Evolutionary conservation across 2,797 vertebrate species (phyloP).

Genomic region (Thalassophryne amazonica): DNA sequence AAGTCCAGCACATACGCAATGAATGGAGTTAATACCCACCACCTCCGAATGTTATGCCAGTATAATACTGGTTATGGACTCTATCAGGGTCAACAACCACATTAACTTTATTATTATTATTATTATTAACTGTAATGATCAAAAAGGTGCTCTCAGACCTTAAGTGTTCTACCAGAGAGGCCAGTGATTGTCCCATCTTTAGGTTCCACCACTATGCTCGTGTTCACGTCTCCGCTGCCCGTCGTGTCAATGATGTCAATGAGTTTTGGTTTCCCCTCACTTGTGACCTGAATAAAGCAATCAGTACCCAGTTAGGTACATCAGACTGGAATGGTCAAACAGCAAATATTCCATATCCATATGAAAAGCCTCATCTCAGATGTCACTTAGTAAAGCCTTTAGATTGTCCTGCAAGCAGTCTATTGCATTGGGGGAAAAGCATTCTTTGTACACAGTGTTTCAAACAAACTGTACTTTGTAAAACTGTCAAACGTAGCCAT

Average conservation of each 20-base stretch:
- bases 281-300: conserved; percentile 81
- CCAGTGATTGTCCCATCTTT: conserved; percentile 88
- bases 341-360: too few species aligned
- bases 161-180: conserved; percentile 89
- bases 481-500: too few species aligned
- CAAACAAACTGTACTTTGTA: too few species aligned
- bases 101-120: neutral
- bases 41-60: neutral
- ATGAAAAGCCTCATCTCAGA: too few species aligned
- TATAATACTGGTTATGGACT: neutral
- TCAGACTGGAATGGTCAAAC: too few species aligned
- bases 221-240: conserved; percentile 96
- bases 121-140: neutral
- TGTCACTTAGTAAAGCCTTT: too few species aligned
- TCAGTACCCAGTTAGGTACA: neutral
- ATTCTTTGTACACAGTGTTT: too few species aligned
- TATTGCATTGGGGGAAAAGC: too few species aligned
- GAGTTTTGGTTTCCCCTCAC: conserved; percentile 96
- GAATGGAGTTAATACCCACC: neutral
- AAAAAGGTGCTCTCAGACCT: conserved; percentile 69
- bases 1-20: fast-evolving
- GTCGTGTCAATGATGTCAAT: conserved; percentile 98
- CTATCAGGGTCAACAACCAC: neutral
- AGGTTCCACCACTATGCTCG: conserved; percentile 82
- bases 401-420: too few species aligned